Conservation (phyloP, 2,797 vertebrate genomes). For the Craterocephalus amniculus region DNA sequence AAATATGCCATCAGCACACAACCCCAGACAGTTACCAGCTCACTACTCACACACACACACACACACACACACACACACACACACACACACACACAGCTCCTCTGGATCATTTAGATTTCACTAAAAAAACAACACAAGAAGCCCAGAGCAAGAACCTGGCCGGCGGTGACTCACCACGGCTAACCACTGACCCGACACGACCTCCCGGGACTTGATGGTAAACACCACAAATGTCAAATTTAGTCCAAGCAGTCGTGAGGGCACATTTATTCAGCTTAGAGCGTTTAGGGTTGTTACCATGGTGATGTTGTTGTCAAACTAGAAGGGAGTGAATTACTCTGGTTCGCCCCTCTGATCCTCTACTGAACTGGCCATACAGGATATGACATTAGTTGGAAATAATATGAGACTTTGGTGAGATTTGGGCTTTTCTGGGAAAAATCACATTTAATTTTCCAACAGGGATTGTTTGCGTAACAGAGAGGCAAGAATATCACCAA, state of each 20-base stretch:
- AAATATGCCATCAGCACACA: not conserved
- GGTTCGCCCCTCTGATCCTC: too few species aligned
- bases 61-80: conserved; percentile 1
- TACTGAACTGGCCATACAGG: not conserved
- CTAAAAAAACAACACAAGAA: not conserved
- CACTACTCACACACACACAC: not conserved
- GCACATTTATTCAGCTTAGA: not conserved
- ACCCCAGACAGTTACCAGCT: not conserved
- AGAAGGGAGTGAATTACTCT: too few species aligned
- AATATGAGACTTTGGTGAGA: not conserved
- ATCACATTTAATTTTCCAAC: too few species aligned
- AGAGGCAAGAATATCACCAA: not conserved
- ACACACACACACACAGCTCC: not conserved
- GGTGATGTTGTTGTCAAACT: not conserved
- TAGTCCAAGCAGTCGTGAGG: not conserved
- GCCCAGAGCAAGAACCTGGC: conserved; percentile 2
- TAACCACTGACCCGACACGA: not conserved
- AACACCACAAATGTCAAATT: not conserved
- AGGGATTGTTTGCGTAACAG: too few species aligned
- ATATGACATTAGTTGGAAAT: not conserved
- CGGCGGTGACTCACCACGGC: conserved; percentile 11
- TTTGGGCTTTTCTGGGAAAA: not conserved
- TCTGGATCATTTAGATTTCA: conserved; percentile 1
- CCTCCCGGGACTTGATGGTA: conserved; percentile 16
- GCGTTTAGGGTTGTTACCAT: not conserved